phyloP scores from a whole-genome alignment of 2,797 vertebrate genomes.

The Myripristis murdjan region DNA sequence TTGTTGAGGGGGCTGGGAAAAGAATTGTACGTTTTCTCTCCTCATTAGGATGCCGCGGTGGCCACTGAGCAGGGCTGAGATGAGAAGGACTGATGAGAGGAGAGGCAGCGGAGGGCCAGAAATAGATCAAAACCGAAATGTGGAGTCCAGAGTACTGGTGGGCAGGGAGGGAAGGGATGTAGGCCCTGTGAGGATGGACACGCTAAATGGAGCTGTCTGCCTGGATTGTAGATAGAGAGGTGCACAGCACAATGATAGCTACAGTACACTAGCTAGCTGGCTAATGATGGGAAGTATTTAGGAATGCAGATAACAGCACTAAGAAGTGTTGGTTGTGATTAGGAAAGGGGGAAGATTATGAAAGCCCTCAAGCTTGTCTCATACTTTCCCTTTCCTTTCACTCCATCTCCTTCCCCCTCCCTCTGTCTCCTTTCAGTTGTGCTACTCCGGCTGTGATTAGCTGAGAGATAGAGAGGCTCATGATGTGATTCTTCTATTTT shows the following conservation, averaged over 20 bases:
- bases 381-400: constrained; percentile 33
- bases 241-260: constrained; percentile 41
- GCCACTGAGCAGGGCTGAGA: constrained; percentile 49
- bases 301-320: constrained; percentile 63
- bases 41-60: constrained; percentile 73
- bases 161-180: constrained; percentile 61
- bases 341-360: constrained; percentile 60
- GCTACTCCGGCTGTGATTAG: constrained; percentile 71
- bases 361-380: constrained; percentile 55
- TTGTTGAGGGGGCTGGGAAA: constrained; percentile 20
- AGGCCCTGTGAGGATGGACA: constrained; percentile 58
- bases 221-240: constrained; percentile 64
- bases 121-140: constrained; percentile 79
- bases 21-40: constrained; percentile 38
- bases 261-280: constrained; percentile 22
- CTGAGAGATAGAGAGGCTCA: constrained; percentile 66
- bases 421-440: constrained; percentile 56
- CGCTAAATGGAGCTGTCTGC: constrained; percentile 71
- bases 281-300: constrained; percentile 65
- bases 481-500: constrained; percentile 77
- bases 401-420: constrained; percentile 38
- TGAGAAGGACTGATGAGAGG: constrained; percentile 72
- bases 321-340: constrained; percentile 57
- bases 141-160: constrained; percentile 55
- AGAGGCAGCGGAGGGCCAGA: constrained; percentile 63